Evolutionary conservation across 2,797 vertebrate species (phyloP).

Genomic region (Artibeus lituratus): DNA sequence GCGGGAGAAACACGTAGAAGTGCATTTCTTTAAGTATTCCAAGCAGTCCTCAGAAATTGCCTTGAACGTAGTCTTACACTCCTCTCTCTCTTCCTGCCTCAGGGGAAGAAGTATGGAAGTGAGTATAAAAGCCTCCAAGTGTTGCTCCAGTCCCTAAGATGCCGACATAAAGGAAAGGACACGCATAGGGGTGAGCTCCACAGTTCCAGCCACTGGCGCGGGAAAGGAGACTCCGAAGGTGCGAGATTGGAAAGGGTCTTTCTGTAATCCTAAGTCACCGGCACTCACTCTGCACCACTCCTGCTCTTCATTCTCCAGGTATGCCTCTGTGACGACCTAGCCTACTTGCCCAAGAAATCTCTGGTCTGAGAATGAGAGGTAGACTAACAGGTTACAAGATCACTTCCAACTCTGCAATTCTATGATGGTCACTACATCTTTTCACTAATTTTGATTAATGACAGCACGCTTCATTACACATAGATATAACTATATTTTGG

Average conservation of each 20-base stretch:
- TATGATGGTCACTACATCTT: background rate
- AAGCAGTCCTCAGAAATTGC: background rate
- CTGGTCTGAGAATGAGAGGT: background rate
- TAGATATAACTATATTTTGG: background rate
- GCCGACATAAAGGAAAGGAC: background rate
- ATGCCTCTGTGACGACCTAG: background rate
- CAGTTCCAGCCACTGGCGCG: rapidly evolving
- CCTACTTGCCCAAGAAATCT: background rate
- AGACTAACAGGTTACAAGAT: background rate
- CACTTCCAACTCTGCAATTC: background rate
- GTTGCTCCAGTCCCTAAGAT: background rate
- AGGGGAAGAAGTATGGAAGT: background rate
- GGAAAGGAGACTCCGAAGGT: background rate
- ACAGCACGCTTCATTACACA: background rate
- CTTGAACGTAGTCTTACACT: background rate
- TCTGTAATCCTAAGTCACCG: background rate
- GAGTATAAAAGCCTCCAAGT: background rate
- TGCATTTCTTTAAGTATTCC: background rate
- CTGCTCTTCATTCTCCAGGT: background rate
- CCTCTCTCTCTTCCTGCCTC: background rate
- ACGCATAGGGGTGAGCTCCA: background rate
- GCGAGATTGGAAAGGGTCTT: background rate
- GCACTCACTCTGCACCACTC: background rate
- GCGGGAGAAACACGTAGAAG: background rate
- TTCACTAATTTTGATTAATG: background rate